phyloP scores from a whole-genome alignment of 2,888 invertebrate species.

The Drosophila mimetica region DNA sequence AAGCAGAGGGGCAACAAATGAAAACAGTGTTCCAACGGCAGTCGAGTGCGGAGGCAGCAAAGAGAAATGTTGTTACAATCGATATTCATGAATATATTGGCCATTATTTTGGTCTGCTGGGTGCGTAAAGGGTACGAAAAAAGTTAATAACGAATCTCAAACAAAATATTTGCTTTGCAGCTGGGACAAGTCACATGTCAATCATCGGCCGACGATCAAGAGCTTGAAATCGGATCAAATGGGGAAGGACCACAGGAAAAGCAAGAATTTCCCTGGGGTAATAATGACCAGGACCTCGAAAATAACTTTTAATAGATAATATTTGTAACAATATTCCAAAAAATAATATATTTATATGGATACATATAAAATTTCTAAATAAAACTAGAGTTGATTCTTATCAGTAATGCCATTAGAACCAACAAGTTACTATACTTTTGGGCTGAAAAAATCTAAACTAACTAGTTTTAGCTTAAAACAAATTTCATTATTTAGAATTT shows the following conservation, averaged over 20 bases:
- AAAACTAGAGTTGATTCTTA: background rate
- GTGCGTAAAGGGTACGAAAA: conserved; percentile 1
- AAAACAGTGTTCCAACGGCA: conserved; percentile 20
- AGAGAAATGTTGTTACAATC: conserved; percentile 29
- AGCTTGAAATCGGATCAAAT: conserved; percentile 20
- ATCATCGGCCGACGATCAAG: conserved; percentile 19
- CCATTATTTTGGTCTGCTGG: conserved; percentile 29
- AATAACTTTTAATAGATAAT: background rate
- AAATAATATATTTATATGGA: too few relatives aligned
- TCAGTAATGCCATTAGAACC: background rate
- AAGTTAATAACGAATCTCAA: background rate
- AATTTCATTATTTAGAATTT: too few relatives aligned
- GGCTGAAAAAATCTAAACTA: too few relatives aligned
- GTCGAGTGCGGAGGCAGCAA: conserved; percentile 10
- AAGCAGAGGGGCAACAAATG: conserved; percentile 11
- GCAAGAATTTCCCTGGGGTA: conserved; percentile 40
- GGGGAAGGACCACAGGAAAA: conserved; percentile 46
- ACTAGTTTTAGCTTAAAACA: too few relatives aligned
- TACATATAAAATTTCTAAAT: too few relatives aligned
- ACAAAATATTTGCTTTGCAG: conserved; percentile 37
- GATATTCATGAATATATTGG: conserved; percentile 30
- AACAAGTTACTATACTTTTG: background rate
- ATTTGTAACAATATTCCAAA: background rate
- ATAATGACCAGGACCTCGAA: background rate
- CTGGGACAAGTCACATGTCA: conserved; percentile 48